Percentiles rank a stretch among this genome's conserved stretches.
phyloP scores from a whole-genome alignment of 1,140 invertebrate species.

The Liolophura sinensis region DNA sequence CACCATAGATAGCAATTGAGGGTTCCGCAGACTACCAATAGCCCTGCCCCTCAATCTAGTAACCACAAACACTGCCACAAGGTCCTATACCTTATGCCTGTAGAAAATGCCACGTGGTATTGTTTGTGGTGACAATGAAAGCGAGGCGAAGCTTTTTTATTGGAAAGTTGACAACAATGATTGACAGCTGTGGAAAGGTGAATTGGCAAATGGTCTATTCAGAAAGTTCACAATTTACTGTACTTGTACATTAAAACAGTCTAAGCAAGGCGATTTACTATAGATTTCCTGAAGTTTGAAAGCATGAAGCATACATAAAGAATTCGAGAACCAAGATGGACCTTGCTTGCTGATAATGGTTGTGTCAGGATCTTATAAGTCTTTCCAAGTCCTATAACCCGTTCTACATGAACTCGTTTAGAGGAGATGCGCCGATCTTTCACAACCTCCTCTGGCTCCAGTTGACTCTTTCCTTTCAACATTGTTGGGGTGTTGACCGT shows the following conservation, averaged over 20 bases:
- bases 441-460: conserved; percentile 20
- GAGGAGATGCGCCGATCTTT: conserved; percentile 19
- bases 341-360: conserved; percentile 10
- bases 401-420: conserved; percentile 25
- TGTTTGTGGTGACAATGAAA: too few relatives aligned
- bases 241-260: neutral
- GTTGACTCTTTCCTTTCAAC: conserved; percentile 21
- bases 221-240: too few relatives aligned
- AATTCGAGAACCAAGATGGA: conserved; percentile 13
- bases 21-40: too few relatives aligned
- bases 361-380: conserved; percentile 19
- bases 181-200: too few relatives aligned
- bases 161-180: too few relatives aligned
- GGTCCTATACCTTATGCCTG: too few relatives aligned
- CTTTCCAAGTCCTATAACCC: conserved; percentile 24
- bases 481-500: conserved; percentile 28
- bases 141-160: too few relatives aligned
- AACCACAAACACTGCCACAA: too few relatives aligned
- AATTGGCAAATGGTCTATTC: too few relatives aligned
- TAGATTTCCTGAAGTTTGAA: conserved; percentile 22
- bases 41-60: too few relatives aligned
- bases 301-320: conserved; percentile 23
- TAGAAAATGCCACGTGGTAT: too few relatives aligned
- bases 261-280: conserved; percentile 21
- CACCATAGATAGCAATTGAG: too few relatives aligned